These are phyloP conservation scores for Elgonia sp. DNA, from an alignment of 2,888 invertebrate genomes.

Conservation along the genomic window DNA sequence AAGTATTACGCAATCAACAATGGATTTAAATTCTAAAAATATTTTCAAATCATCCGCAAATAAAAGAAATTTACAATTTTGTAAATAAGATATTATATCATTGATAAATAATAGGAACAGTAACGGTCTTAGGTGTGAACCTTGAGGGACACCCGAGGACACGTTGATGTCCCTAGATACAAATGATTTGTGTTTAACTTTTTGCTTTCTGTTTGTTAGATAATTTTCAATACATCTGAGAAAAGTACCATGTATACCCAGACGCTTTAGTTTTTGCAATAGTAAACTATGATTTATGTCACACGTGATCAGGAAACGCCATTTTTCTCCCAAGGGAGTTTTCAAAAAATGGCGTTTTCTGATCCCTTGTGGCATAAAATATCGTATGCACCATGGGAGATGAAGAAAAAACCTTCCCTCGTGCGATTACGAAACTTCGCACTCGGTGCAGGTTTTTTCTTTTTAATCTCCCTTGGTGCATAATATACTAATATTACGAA, in stretches of 20 bases:
- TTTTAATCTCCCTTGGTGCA: too few species aligned
- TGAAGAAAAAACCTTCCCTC: too few species aligned
- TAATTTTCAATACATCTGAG: background rate
- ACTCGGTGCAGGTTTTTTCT: too few species aligned
- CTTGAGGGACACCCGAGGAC: conserved; percentile 23
- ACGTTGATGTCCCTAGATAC: conserved; percentile 7
- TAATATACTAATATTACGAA: too few species aligned
- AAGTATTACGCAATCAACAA: background rate
- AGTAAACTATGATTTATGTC: too few species aligned
- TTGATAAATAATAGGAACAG: conserved; percentile 20
- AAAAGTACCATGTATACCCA: background rate
- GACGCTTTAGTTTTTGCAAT: background rate
- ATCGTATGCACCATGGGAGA: too few species aligned
- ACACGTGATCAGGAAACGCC: too few species aligned
- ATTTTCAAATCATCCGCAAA: conserved; percentile 26
- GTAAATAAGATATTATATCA: background rate
- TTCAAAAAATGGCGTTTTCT: too few species aligned
- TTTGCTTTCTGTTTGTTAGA: background rate
- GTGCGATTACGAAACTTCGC: too few species aligned
- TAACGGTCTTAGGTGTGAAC: conserved; percentile 19
- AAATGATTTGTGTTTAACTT: conserved; percentile 14
- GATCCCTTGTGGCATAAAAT: too few species aligned
- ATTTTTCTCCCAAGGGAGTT: too few species aligned
- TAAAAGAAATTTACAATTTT: background rate
- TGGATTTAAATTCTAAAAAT: background rate